Evolutionary conservation across 2,113 vertebrate species (phyloP).

Genomic region (Lichenostomus cassidix): DNA sequence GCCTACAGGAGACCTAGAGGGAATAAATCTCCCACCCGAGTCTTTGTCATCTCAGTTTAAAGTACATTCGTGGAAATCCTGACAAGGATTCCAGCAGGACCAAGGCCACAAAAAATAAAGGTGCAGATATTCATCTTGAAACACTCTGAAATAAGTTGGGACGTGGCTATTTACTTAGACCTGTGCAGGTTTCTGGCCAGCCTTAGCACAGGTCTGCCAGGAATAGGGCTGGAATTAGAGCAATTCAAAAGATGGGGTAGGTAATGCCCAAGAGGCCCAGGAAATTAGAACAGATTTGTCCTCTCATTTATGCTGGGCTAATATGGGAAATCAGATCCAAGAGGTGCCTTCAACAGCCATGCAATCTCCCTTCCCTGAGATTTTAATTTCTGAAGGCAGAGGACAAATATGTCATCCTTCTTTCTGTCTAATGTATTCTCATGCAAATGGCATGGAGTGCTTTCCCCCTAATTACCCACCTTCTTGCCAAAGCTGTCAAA

Average conservation of each 20-base stretch:
- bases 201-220: neutral
- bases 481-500: slow-evolving; percentile 34
- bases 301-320: neutral
- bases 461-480: slow-evolving; percentile 28
- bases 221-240: neutral
- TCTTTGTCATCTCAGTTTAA: neutral
- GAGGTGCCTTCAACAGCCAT: neutral
- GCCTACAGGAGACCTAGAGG: neutral
- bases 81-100: neutral
- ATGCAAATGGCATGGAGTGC: slow-evolving; percentile 41
- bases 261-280: neutral
- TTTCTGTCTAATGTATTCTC: slow-evolving; percentile 1
- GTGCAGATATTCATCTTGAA: neutral
- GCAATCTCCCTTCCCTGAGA: neutral
- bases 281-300: slow-evolving; percentile 8
- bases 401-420: slow-evolving; percentile 49
- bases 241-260: neutral
- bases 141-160: neutral
- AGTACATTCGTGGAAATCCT: neutral
- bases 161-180: neutral
- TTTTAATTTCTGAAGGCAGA: slow-evolving; percentile 19
- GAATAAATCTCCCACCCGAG: neutral
- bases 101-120: neutral
- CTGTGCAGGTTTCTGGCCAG: neutral
- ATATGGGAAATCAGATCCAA: slow-evolving; percentile 13